Conservation (phyloP, 2,113 vertebrate species). For the Theristicus caerulescens region DNA sequence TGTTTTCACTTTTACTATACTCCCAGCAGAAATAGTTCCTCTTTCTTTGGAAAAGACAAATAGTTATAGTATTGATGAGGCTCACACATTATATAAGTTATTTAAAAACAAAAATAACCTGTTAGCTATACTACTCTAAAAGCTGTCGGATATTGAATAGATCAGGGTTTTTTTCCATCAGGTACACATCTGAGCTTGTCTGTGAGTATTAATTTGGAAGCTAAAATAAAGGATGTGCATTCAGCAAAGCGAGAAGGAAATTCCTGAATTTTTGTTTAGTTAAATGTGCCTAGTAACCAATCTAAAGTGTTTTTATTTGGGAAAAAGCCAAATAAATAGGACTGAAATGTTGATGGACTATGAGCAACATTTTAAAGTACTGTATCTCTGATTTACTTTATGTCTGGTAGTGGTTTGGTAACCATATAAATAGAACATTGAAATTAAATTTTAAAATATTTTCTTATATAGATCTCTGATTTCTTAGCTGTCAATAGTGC, state of each 20-base stretch:
- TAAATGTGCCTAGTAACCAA: not conserved
- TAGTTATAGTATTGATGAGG: not conserved
- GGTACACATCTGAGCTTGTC: not conserved
- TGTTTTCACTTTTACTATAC: not conserved
- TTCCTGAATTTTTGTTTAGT: not conserved
- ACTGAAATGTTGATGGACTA: not conserved
- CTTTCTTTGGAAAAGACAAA: not conserved
- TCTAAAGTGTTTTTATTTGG: not conserved
- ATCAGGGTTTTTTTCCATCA: not conserved
- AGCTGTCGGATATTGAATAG: not conserved
- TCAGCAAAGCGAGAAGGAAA: not conserved
- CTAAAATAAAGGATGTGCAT: not conserved
- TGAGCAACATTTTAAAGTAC: not conserved
- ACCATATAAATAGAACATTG: not conserved
- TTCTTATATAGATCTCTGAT: not conserved
- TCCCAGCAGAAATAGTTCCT: not conserved
- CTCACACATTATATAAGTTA: not conserved
- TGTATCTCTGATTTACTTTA: not conserved
- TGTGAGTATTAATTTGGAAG: not conserved
- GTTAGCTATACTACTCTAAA: not conserved
- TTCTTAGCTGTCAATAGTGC: not conserved
- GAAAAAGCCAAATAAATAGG: not conserved
- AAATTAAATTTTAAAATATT: not conserved
- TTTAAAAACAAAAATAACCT: not conserved
- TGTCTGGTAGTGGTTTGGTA: not conserved